phyloP scores from a whole-genome alignment of 64 coral and sea anemone genomes.

The Hydrozoanthus tunicans region DNA sequence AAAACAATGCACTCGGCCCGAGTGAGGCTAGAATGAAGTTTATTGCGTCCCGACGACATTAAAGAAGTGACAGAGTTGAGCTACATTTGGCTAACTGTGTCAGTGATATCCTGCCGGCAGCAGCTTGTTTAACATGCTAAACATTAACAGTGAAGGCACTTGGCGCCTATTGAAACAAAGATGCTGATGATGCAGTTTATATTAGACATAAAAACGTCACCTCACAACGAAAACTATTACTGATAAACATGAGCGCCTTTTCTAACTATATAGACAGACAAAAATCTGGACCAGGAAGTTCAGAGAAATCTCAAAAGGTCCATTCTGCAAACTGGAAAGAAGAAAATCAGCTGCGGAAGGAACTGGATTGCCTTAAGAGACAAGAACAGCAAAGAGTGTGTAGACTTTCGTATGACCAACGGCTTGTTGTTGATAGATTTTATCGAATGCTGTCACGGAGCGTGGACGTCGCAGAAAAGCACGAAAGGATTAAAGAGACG shows the following conservation, averaged over 20 bases:
- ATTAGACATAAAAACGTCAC: neutral
- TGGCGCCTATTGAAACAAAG: neutral
- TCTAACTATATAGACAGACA: conserved; percentile 91
- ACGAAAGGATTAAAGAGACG: conserved; percentile 65
- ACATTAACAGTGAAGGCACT: no score
- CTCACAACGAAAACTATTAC: neutral
- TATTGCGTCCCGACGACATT: neutral
- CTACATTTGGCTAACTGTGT: neutral
- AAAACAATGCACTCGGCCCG: neutral
- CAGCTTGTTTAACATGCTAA: no score
- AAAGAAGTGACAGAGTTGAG: neutral
- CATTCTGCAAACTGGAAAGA: conserved; percentile 99
- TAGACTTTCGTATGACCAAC: conserved; percentile 86
- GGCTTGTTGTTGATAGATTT: conserved; percentile 86
- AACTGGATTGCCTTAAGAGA: conserved; percentile 79
- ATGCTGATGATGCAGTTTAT: neutral
- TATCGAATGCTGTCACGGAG: conserved; percentile 76
- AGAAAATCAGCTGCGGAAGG: conserved; percentile 89
- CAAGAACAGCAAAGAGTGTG: conserved; percentile 86
- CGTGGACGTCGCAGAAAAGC: conserved; percentile 78
- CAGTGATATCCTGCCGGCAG: neutral
- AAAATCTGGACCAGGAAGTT: conserved; percentile 86
- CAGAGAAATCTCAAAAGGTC: conserved; percentile 99
- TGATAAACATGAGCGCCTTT: conserved; percentile 56
- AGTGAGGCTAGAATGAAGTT: neutral